phyloP scores from a whole-genome alignment of 2,888 invertebrate species.

The Parnassius apollo region DNA sequence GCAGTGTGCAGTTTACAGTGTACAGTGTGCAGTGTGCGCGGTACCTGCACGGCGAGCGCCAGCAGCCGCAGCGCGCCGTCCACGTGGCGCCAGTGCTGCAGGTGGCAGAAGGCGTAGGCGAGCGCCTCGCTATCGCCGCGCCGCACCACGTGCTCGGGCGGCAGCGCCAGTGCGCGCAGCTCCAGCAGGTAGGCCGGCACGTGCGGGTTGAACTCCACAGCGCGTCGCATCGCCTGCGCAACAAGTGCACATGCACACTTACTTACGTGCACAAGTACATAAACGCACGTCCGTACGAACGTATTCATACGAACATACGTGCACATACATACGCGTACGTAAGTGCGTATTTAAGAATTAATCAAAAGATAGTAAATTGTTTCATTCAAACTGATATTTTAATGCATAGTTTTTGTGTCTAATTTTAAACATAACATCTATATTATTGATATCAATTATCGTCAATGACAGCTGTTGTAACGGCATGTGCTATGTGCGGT shows the following conservation, averaged over 20 bases:
- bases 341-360: too few species aligned
- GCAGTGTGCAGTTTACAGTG: constrained; percentile 66
- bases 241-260: not conserved
- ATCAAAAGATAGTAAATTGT: too few species aligned
- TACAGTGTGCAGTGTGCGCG: constrained; percentile 1
- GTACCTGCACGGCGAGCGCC: constrained; percentile 15
- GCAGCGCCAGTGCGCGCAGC: constrained; percentile 93
- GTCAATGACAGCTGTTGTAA: too few species aligned
- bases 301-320: too few species aligned
- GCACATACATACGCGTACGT: too few species aligned
- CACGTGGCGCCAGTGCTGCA: constrained; percentile 97
- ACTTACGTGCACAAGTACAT: not conserved
- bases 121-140: constrained; percentile 98
- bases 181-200: constrained; percentile 97
- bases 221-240: constrained; percentile 83
- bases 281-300: too few species aligned
- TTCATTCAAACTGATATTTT: too few species aligned
- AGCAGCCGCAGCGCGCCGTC: constrained; percentile 95
- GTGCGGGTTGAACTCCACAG: constrained; percentile 98
- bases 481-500: too few species aligned
- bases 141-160: constrained; percentile 97
- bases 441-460: too few species aligned
- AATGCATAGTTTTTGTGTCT: too few species aligned
- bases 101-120: constrained; percentile 96
- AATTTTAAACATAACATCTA: too few species aligned